phyloP scores from a whole-genome alignment of 2,113 vertebrate species.

The Sinocyclocheilus anophthalmus region DNA sequence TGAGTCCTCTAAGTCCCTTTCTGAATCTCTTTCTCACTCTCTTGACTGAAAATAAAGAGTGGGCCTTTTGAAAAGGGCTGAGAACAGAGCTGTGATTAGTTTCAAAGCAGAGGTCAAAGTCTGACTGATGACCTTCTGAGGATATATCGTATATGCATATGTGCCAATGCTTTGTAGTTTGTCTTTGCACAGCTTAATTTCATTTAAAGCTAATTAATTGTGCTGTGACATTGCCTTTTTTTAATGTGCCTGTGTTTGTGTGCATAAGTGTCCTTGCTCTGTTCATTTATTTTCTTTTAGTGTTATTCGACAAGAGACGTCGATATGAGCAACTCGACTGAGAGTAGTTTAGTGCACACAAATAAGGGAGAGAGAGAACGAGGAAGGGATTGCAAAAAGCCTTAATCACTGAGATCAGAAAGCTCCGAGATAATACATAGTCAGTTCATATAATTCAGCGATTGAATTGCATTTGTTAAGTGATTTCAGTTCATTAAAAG shows the following conservation, averaged over 20 bases:
- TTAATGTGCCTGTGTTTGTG: slow-evolving; percentile 15
- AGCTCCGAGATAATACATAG: not conserved
- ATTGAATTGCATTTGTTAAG: not conserved
- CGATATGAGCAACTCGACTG: slow-evolving; percentile 7
- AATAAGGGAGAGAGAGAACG: slow-evolving; percentile 8
- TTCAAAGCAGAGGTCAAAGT: slow-evolving; percentile 26
- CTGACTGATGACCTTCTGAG: slow-evolving; percentile 33
- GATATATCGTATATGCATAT: not conserved
- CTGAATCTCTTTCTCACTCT: not conserved
- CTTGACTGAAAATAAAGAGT: not conserved
- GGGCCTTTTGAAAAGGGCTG: not conserved
- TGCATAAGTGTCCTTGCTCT: not conserved
- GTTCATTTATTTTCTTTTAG: slow-evolving; percentile 13
- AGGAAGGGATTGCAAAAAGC: not conserved
- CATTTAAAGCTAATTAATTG: slow-evolving; percentile 9
- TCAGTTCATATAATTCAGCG: slow-evolving; percentile 20
- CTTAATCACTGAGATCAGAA: not conserved
- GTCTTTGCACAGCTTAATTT: not conserved
- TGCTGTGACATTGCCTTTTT: not conserved
- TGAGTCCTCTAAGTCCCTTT: slow-evolving; percentile 29
- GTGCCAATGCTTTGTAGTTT: not conserved
- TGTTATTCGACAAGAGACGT: slow-evolving; percentile 13
- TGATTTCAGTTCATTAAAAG: not conserved
- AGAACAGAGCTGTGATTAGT: not conserved
- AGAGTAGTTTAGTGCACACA: slow-evolving; percentile 37